Base-by-base conservation (phyloP, 2,797 vertebrate species). In the Hyperoplus lanceolatus region DNA sequence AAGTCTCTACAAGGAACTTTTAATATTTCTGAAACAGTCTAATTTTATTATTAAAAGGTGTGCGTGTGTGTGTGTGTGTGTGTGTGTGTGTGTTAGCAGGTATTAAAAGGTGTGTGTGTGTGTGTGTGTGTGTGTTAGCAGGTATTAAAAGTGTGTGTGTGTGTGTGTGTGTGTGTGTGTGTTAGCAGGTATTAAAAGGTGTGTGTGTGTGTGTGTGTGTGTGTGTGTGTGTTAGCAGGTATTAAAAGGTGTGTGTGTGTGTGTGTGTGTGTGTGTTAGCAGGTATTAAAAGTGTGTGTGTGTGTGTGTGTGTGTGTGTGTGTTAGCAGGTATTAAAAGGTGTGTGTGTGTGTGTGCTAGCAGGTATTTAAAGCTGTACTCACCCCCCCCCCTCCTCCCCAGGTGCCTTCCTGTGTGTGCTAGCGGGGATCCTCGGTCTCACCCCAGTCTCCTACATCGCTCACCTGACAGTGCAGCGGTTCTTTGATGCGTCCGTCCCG, bases 401-500 rank as follows among this genome's bases (percentile, higher is more conserved):
- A 29, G 29, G 3, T 29, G 29, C 29, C 2, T 29, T 29, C 29
- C 70, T 94, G 42, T 77, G 92, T 79, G 51, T 93, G 2, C 0
- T 70, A 0, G 86, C 82, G 0, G 95, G 93, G 38, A 15, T 93
- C 6, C 78, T 93, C 50, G 91, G 66, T 5, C 85, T 93, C 13
- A 43, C 90, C 67, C 93, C 91, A 0, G 92, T 95, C 46, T 95
- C 94, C 0, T 80, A 93, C 61, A n/a, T 94, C 0, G 88, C 91
- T 66, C 90, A 93, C 72, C 75, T 88, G 1, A 85, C 95, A 0
- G 85, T 90, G 12, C 29, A 57, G 0, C 83, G 89, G 12, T 95
- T 94, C 90, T 93, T 93, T 8, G 93, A 95, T 6, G 12, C 60
- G 3, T 53, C 84, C 0, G 21, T 93, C 45, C 90, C 93, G 0